Conservation (phyloP, 1,140 invertebrate species). For the Drosophila nannoptera region DNA sequence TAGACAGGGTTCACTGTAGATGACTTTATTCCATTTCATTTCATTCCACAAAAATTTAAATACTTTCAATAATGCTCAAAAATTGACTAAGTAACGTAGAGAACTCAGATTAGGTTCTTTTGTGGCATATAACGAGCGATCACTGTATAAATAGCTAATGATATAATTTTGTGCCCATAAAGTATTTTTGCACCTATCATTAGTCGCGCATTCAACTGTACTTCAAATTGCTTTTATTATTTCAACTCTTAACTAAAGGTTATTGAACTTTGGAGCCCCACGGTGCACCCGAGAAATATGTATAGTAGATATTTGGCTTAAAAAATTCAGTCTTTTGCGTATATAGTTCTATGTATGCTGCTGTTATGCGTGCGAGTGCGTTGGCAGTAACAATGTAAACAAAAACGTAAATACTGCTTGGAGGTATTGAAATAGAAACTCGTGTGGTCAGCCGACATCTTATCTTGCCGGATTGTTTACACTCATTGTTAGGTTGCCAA, state of each 20-base stretch:
- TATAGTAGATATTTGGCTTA: no score
- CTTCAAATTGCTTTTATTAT: not conserved
- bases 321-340: not conserved
- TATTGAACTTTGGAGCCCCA: not conserved
- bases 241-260: not conserved
- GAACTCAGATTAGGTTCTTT: not conserved
- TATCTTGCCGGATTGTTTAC: slow-evolving; percentile 11
- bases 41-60: no score
- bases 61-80: slow-evolving; percentile 4
- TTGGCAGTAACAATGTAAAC: slow-evolving; percentile 18
- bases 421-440: slow-evolving; percentile 16
- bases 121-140: not conserved
- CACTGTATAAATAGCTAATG: not conserved
- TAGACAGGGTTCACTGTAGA: no score
- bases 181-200: no score
- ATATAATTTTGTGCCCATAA: not conserved
- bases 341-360: not conserved
- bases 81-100: not conserved
- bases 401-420: slow-evolving; percentile 13
- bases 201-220: no score
- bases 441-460: not conserved
- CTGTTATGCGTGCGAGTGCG: not conserved
- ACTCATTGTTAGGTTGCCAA: slow-evolving; percentile 15
- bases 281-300: no score
- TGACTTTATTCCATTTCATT: no score